phyloP scores from a whole-genome alignment of 2,888 invertebrate genomes.

The Neria commutata region DNA sequence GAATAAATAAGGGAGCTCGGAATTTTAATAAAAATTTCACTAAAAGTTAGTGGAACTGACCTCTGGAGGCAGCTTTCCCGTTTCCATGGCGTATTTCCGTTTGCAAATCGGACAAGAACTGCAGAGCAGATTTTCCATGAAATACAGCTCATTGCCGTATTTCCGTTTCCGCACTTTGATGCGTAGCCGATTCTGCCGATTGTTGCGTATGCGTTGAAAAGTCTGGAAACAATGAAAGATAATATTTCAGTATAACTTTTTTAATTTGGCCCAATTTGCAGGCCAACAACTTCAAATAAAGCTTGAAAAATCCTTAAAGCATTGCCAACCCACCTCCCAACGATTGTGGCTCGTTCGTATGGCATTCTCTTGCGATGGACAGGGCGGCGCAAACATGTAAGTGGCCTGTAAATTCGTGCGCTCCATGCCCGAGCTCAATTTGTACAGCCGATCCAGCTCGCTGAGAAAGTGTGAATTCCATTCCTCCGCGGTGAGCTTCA shows the following conservation, averaged over 20 bases:
- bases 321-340: conserved; percentile 70
- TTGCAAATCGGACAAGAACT: conserved; percentile 71
- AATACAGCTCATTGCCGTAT: conserved; percentile 66
- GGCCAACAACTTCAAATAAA: too few relatives aligned
- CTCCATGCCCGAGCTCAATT: conserved; percentile 65
- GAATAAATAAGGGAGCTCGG: conserved; percentile 19
- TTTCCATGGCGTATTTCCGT: conserved; percentile 58
- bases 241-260: neutral
- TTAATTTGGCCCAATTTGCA: neutral
- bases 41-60: conserved; percentile 59
- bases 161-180: conserved; percentile 72
- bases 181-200: conserved; percentile 72
- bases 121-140: conserved; percentile 61
- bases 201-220: conserved; percentile 73
- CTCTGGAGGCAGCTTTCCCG: conserved; percentile 69
- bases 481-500: conserved; percentile 71
- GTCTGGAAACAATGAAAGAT: conserved; percentile 57
- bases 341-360: conserved; percentile 65
- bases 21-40: conserved; percentile 12
- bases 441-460: conserved; percentile 73
- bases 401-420: conserved; percentile 60
- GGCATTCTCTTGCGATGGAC: conserved; percentile 60
- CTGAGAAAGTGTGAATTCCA: conserved; percentile 72
- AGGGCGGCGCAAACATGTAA: conserved; percentile 59
- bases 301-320: too few relatives aligned